A percentile compares a stretch with the other conserved stretches of the same genome.
These are phyloP conservation scores for Acrocera orbiculus DNA, from an alignment of 2,888 invertebrate species.

Conservation along the genomic window DNA sequence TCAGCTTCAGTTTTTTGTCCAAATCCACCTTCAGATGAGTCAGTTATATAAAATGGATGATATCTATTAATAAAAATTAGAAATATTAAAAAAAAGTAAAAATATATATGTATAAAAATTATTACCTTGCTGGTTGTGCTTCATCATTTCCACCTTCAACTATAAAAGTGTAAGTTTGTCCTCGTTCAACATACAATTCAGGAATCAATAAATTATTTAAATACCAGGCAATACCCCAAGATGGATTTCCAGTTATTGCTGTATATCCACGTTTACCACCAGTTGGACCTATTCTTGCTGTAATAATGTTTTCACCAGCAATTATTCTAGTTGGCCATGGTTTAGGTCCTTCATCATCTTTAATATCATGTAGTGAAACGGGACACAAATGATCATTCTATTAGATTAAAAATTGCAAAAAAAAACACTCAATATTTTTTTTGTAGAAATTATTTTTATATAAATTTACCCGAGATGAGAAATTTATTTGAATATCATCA, in stretches of 20 bases:
- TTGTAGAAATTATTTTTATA: not conserved
- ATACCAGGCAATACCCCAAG: conserved; percentile 88
- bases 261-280: conserved; percentile 67
- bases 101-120: conserved; percentile 1
- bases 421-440: not conserved
- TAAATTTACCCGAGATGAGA: conserved; percentile 38
- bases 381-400: conserved; percentile 57
- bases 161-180: conserved; percentile 66
- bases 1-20: conserved; percentile 58
- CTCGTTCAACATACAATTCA: conserved; percentile 72
- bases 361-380: conserved; percentile 43
- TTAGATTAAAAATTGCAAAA: not conserved
- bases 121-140: conserved; percentile 55
- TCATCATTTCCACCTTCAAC: conserved; percentile 74
- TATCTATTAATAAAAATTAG: conserved; percentile 34
- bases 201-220: conserved; percentile 81
- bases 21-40: conserved; percentile 69
- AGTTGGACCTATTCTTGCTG: conserved; percentile 67
- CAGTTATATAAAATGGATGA: conserved; percentile 84
- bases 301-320: conserved; percentile 43
- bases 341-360: conserved; percentile 39
- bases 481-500: conserved; percentile 61
- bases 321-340: conserved; percentile 56
- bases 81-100: not conserved
- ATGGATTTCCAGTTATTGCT: conserved; percentile 59